A percentile compares a stretch with the other conserved stretches of the same genome.
These are phyloP conservation scores for Tromatobia lineatoria DNA, from an alignment of 2,888 invertebrate species.

Conservation along the genomic window DNA sequence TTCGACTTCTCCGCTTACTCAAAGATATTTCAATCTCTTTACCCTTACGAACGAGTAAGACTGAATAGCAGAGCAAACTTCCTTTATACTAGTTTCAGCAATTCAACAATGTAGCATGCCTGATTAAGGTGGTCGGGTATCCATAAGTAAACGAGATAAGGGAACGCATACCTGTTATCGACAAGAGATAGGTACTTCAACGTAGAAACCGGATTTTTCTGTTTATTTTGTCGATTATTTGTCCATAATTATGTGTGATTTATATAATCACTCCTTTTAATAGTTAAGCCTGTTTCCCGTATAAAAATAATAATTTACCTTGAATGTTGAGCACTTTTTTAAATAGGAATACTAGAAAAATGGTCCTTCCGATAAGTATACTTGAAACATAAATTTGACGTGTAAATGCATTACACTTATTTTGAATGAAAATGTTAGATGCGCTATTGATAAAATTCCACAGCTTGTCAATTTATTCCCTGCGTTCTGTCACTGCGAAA, in stretches of 20 bases:
- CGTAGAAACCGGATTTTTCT: not conserved
- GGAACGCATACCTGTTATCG: not conserved
- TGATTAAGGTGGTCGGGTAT: conserved; percentile 1
- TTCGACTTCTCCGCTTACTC: not conserved
- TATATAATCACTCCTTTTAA: no score
- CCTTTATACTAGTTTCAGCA: not conserved
- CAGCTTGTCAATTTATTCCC: no score
- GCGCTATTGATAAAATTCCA: no score
- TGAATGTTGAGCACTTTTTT: no score
- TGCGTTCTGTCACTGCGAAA: no score
- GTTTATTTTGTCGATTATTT: not conserved
- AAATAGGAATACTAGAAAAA: no score
- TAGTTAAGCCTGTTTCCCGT: no score
- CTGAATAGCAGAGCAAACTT: conserved; percentile 16
- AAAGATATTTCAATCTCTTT: conserved; percentile 9
- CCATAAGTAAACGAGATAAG: conserved; percentile 46
- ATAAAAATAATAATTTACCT: no score
- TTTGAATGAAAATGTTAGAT: no score
- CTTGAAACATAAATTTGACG: no score
- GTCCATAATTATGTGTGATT: not conserved
- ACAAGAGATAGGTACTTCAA: not conserved
- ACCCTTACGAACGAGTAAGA: not conserved
- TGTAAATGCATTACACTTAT: no score
- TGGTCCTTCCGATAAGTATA: no score
- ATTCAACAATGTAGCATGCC: conserved; percentile 3